phyloP scores from a whole-genome alignment of 2,113 vertebrate genomes.

The Myotis yumanensis region DNA sequence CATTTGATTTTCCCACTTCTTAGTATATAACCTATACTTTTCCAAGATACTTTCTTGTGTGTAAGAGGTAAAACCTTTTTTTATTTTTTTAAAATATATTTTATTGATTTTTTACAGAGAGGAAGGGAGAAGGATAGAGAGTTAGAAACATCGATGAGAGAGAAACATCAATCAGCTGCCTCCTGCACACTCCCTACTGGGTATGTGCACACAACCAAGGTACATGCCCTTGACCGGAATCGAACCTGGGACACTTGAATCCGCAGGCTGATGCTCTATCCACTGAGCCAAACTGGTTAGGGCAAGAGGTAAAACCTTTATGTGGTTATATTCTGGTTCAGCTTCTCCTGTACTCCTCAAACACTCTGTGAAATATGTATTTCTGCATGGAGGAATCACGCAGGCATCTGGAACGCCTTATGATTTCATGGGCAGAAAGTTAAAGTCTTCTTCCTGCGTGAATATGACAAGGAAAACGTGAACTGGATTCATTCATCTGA shows the following conservation, averaged over 20 bases:
- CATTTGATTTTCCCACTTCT: not conserved
- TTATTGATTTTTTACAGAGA: too few species aligned
- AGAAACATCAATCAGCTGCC: too few species aligned
- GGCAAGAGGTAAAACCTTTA: not conserved
- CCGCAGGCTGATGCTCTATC: too few species aligned
- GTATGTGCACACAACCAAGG: too few species aligned
- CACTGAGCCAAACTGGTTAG: too few species aligned
- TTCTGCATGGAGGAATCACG: not conserved
- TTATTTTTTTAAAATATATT: too few species aligned
- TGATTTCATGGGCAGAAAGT: conserved; percentile 54
- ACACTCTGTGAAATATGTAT: conserved; percentile 34
- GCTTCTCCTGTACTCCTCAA: not conserved
- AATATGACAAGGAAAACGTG: conserved; percentile 38
- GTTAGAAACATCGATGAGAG: too few species aligned
- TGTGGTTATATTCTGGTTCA: not conserved
- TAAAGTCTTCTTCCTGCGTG: conserved; percentile 70
- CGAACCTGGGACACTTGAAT: too few species aligned
- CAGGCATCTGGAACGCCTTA: conserved; percentile 76
- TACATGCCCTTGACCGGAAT: too few species aligned
- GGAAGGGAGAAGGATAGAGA: too few species aligned
- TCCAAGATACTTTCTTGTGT: not conserved
- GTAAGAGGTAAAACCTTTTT: not conserved
- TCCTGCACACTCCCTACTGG: too few species aligned
- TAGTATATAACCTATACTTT: not conserved
- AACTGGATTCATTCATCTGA: conserved; percentile 52